Conservation (phyloP, 2,797 vertebrate species). For the Anabacerthia variegaticeps region DNA sequence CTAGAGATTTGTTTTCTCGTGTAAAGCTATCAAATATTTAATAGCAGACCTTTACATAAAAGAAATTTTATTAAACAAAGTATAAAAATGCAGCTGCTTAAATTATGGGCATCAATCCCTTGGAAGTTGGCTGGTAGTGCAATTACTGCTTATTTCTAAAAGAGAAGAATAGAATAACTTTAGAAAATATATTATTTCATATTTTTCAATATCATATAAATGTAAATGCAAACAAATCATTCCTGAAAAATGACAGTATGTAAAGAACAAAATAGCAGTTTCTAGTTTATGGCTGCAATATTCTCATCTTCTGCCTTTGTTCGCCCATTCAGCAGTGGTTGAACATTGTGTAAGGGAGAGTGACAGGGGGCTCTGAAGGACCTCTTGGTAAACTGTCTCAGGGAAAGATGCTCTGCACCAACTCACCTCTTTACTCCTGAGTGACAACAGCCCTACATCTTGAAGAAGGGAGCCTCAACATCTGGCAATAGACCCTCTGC, state of each 20-base stretch:
- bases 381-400: not conserved
- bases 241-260: not conserved
- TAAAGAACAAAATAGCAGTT: not conserved
- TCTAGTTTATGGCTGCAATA: not conserved
- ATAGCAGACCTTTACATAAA: conserved; percentile 58
- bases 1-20: conserved; percentile 3
- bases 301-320: not conserved
- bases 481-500: not conserved
- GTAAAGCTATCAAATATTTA: conserved; percentile 58
- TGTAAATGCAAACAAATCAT: conserved; percentile 38
- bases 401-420: not conserved
- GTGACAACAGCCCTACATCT: not conserved
- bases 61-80: conserved; percentile 55
- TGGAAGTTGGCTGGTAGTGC: not conserved
- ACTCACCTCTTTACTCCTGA: not conserved
- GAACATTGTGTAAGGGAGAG: not conserved
- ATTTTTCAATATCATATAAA: conserved; percentile 42
- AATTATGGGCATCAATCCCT: not conserved
- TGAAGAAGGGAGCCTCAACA: not conserved
- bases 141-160: conserved; percentile 25
- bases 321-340: not conserved
- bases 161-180: conserved; percentile 7
- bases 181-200: not conserved
- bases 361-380: not conserved
- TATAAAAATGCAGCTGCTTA: conserved; percentile 45